Conservation (phyloP, 2,113 vertebrate species). For the Columba livia region DNA sequence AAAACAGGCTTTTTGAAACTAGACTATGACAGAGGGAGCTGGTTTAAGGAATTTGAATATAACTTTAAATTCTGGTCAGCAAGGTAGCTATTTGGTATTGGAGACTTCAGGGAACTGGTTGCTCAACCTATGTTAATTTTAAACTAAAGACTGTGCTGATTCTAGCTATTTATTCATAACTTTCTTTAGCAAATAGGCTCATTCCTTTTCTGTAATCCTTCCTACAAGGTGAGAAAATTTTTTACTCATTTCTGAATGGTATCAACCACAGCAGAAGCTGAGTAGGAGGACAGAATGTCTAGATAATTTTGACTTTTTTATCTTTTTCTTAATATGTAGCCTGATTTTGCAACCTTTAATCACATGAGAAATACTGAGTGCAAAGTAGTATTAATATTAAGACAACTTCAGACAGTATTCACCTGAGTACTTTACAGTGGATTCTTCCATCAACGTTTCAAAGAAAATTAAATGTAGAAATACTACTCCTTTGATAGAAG, state of each 20-base stretch:
- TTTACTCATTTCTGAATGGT: not conserved
- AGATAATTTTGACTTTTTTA: not conserved
- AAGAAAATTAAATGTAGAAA: not conserved
- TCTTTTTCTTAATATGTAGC: not conserved
- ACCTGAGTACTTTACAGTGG: not conserved
- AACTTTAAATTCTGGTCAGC: not conserved
- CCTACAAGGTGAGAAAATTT: not conserved
- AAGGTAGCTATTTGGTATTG: not conserved
- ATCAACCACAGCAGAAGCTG: not conserved
- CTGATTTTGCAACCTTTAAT: not conserved
- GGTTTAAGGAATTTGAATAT: not conserved
- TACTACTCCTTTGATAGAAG: not conserved
- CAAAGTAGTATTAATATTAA: not conserved
- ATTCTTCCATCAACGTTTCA: not conserved
- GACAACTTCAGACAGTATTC: not conserved
- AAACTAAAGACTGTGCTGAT: not conserved
- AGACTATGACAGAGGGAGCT: not conserved
- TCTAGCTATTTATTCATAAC: not conserved
- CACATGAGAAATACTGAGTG: not conserved
- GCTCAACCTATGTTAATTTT: fast-evolving
- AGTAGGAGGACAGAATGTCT: not conserved
- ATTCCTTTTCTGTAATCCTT: not conserved
- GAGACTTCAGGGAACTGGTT: not conserved
- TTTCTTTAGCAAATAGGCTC: not conserved
- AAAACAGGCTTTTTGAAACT: not conserved